Base-by-base conservation (phyloP, 2,888 invertebrate species). In the Plutella xylostella region DNA sequence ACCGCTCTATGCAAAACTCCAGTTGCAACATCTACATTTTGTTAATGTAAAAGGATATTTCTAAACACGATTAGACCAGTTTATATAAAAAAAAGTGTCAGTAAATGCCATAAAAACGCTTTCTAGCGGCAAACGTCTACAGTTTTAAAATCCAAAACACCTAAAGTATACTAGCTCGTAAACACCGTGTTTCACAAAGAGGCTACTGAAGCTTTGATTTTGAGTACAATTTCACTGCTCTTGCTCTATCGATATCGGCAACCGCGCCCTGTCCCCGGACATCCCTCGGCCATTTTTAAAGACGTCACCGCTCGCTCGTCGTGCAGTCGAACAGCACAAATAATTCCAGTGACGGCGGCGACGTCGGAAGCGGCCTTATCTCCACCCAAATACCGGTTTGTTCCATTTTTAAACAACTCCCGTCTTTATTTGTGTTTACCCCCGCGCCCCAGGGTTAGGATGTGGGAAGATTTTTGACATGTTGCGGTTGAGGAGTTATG, bases 361-460 rank as follows among this genome's bases (percentile, higher is more conserved):
- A 63, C 70, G 69, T 58, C 80, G 83, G 83, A 83, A 83, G 76
- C 78, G 70, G 76, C 76, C 80, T 83, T 83, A 83, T 83, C 83
- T 80, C 63, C 56, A 63, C 58, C 68, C 60, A 72, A 76, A 80
- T 77, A 78, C 79, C 75, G 77, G 78, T 79, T 83, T 78, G 76
- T 78, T 72, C 74, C 74, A 75, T 78, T 83, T 83, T 83, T 83
- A 83, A 83, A 83, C 80, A 83, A 83, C 72, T 80, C 80, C 60
- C 73, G 75, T 78, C 76, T 79, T 82, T 83, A 79, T 80, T 82
- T 82, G 73, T 74, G 73, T 71, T 74, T 70, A 61, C 67, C 67
- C 52, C 58, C 56, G 60, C 60, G 63, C 58, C 55, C 54, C 48
- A 50, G n/a, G n/a, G n/a, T n/a, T n/a, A n/a, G n/a, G n/a, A n/a